Percentiles rank a stretch among this genome's conserved stretches.
Evolutionary conservation across 2,797 vertebrate genomes (phyloP).

Genomic region (Streptopelia turtur): DNA sequence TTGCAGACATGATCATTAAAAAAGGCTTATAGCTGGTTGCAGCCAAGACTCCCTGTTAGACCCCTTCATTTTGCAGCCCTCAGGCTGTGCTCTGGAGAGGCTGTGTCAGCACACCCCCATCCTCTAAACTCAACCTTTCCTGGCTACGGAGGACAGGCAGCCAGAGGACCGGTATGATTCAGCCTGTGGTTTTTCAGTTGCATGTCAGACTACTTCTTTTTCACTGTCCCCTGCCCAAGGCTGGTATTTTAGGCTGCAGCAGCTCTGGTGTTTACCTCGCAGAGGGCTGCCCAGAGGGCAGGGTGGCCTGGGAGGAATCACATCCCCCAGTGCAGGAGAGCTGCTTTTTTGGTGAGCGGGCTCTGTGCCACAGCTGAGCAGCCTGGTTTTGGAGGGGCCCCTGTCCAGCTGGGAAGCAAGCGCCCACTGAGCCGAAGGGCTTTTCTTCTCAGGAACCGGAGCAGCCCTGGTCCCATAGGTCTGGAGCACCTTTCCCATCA

Average conservation of each 20-base stretch:
- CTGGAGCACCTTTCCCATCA: not conserved
- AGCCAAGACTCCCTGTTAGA: not conserved
- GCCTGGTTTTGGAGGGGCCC: not conserved
- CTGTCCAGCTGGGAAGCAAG: not conserved
- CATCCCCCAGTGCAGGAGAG: not conserved
- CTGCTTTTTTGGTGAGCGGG: rapidly evolving
- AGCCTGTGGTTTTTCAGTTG: not conserved
- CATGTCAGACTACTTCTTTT: not conserved
- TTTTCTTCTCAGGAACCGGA: not conserved
- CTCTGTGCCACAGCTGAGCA: not conserved
- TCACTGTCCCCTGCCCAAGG: not conserved
- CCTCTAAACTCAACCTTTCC: not conserved
- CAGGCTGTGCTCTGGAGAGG: not conserved
- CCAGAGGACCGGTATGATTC: not conserved
- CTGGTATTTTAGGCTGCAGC: not conserved
- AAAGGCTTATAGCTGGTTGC: not conserved
- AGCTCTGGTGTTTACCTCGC: not conserved
- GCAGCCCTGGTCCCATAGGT: rapidly evolving
- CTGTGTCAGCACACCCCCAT: not conserved
- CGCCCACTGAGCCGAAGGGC: not conserved
- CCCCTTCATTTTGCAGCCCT: not conserved
- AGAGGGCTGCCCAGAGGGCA: not conserved
- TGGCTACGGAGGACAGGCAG: not conserved
- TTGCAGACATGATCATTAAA: not conserved
- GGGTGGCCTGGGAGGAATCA: not conserved